phyloP scores from a whole-genome alignment of 2,113 vertebrate species.

The Pongo pygmaeus region DNA sequence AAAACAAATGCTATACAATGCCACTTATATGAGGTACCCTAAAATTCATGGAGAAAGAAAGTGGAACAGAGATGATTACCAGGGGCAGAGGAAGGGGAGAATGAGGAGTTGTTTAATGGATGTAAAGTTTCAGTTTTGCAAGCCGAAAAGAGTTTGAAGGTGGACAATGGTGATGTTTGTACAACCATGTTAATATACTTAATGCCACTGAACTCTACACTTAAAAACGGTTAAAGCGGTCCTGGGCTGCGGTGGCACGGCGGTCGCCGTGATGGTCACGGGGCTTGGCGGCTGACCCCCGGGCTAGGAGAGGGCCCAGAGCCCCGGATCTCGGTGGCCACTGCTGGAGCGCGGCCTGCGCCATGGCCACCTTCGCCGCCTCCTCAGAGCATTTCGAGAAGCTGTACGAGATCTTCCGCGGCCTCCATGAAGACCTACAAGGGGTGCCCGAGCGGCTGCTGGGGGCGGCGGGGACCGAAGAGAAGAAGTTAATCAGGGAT shows the following conservation, averaged over 20 bases:
- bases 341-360: neutral
- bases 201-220: neutral
- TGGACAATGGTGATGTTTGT: neutral
- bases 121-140: neutral
- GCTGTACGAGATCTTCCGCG: constrained; percentile 92
- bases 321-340: neutral
- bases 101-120: neutral
- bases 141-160: neutral
- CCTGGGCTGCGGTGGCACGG: neutral
- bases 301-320: neutral
- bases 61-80: neutral
- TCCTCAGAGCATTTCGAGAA: constrained; percentile 95
- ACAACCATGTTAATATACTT: neutral
- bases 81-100: too few relatives aligned
- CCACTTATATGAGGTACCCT: neutral
- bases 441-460: constrained; percentile 82
- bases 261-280: neutral
- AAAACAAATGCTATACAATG: neutral
- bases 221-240: neutral
- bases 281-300: neutral
- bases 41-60: neutral
- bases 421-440: constrained; percentile 78
- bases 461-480: constrained; percentile 82
- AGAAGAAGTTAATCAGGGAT: too few relatives aligned
- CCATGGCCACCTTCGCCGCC: constrained; percentile 81